These are phyloP conservation scores for Nipponia nippon DNA, from an alignment of 2,113 vertebrate genomes.

Conservation along the genomic window DNA sequence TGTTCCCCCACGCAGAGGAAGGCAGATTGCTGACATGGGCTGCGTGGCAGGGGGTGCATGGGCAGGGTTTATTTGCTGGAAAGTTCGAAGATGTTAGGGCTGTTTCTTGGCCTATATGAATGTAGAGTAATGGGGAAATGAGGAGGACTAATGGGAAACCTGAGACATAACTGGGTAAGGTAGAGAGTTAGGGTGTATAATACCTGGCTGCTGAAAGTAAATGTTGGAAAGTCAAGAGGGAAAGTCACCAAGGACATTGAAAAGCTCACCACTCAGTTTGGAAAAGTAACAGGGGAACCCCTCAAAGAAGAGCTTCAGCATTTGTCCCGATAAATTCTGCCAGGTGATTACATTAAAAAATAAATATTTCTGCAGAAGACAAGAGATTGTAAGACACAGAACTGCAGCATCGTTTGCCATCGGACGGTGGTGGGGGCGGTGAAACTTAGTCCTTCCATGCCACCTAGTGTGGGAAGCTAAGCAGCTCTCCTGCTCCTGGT, in stretches of 20 bases:
- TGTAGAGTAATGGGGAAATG: neutral
- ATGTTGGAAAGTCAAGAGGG: neutral
- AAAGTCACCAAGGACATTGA: neutral
- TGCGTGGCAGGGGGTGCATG: neutral
- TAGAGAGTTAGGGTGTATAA: neutral
- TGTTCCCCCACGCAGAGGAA: neutral
- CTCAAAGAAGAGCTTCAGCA: neutral
- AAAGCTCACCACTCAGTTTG: neutral
- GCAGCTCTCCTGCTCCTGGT: neutral
- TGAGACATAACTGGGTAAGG: neutral
- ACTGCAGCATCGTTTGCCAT: neutral
- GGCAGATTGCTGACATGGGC: neutral
- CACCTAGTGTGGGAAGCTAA: slow-evolving; percentile 67
- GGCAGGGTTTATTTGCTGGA: neutral
- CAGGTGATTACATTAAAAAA: neutral
- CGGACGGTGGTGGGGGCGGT: neutral
- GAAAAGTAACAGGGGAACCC: neutral
- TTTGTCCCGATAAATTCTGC: neutral
- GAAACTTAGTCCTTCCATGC: slow-evolving; percentile 65
- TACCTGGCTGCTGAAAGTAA: neutral
- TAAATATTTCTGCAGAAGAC: neutral
- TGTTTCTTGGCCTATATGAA: neutral
- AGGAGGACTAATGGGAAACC: neutral
- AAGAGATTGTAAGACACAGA: neutral
- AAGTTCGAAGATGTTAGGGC: neutral